Evolutionary conservation across 2,888 invertebrate genomes (phyloP).

Genomic region (Sericinus montela): DNA sequence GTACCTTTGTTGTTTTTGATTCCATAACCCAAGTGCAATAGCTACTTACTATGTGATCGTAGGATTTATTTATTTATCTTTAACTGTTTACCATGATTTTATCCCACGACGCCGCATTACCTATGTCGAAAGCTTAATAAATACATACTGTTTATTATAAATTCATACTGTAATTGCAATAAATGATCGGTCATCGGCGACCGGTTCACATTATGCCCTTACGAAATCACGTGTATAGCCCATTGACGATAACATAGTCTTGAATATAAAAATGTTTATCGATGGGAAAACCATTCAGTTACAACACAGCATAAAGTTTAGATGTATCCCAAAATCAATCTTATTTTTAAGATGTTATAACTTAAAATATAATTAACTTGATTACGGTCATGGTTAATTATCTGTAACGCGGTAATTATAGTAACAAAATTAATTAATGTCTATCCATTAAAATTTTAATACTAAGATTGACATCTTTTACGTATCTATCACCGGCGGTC

Average conservation of each 20-base stretch:
- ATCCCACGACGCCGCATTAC: not conserved
- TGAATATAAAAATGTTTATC: not conserved
- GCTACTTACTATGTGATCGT: too few relatives aligned
- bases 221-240: slow-evolving; percentile 8
- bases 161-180: slow-evolving; percentile 3
- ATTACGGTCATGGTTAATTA: not conserved
- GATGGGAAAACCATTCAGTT: not conserved
- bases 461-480: slow-evolving; percentile 2
- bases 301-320: not conserved
- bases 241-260: not conserved
- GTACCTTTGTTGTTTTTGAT: too few relatives aligned
- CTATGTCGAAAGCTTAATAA: slow-evolving; percentile 5
- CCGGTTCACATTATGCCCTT: slow-evolving; percentile 15
- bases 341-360: not conserved
- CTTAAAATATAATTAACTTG: not conserved
- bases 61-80: too few relatives aligned
- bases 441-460: not conserved
- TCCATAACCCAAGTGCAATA: too few relatives aligned
- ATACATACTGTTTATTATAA: slow-evolving; percentile 5
- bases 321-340: not conserved
- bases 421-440: slow-evolving; percentile 8
- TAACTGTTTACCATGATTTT: too few relatives aligned
- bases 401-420: slow-evolving; percentile 1
- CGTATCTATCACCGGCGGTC: not conserved
- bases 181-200: slow-evolving; percentile 4